These are phyloP conservation scores for Paragorgia papillata DNA, from an alignment of 92 coral and sea anemone genomes.

Conservation along the genomic window DNA sequence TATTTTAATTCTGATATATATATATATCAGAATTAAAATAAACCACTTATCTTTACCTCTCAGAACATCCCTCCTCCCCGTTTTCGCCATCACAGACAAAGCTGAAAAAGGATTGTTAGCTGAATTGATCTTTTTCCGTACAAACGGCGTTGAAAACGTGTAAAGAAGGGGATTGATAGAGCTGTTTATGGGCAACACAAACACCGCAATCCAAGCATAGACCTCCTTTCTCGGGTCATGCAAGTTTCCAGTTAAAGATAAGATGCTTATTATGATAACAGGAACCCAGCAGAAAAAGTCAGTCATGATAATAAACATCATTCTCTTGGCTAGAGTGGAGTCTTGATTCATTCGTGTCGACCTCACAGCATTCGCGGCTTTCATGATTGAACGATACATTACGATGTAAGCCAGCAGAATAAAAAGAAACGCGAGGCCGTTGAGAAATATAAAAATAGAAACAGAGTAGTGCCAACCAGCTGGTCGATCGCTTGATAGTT, in stretches of 20 bases:
- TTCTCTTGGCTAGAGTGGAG: constrained; percentile 67
- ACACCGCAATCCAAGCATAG: constrained; percentile 75
- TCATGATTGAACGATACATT: constrained; percentile 65
- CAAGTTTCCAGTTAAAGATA: constrained; percentile 62
- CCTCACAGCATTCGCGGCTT: constrained; percentile 52
- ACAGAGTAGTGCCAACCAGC: constrained; percentile 78
- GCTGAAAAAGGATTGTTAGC: no score
- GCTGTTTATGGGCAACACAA: constrained; percentile 71
- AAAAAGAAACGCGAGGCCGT: constrained; percentile 72
- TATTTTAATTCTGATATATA: no score
- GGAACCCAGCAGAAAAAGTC: constrained; percentile 76
- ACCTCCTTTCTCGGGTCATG: constrained; percentile 52
- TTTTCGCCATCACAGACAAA: no score
- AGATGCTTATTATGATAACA: constrained; percentile 61
- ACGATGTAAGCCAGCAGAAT: constrained; percentile 68
- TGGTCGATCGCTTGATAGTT: constrained; percentile 54
- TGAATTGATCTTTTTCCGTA: constrained; percentile 45
- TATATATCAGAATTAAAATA: no score
- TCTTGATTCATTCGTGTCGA: constrained; percentile 69
- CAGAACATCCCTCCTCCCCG: no score
- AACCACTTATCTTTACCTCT: no score
- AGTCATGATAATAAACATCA: constrained; percentile 60
- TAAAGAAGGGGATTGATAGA: constrained; percentile 72
- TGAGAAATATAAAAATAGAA: constrained; percentile 63
- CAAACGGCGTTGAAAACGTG: constrained; percentile 65